These are phyloP conservation scores for Umimayanthus chanpuru DNA, from an alignment of 92 coral and sea anemone genomes.

Conservation along the genomic window DNA sequence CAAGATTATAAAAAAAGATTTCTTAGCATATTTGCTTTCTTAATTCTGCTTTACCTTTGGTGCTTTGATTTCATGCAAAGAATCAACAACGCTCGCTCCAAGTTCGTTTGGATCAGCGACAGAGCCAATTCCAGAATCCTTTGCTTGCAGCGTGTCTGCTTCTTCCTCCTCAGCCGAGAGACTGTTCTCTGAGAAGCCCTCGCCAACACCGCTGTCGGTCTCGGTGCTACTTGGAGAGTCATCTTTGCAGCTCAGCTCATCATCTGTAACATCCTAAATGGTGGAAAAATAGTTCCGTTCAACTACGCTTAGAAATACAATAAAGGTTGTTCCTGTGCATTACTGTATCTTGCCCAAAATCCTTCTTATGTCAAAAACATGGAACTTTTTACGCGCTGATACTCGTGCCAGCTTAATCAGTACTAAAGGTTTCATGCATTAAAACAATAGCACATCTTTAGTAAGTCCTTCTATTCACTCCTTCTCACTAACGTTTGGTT, in stretches of 20 bases:
- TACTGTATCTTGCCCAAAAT: too few relatives aligned
- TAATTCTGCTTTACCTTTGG: slow-evolving; percentile 34
- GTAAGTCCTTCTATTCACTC: too few relatives aligned
- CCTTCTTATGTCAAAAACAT: too few relatives aligned
- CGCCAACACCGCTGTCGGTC: slow-evolving; percentile 98
- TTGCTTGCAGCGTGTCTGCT: slow-evolving; percentile 40
- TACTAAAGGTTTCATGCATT: too few relatives aligned
- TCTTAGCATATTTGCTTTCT: not conserved
- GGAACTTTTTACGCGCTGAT: too few relatives aligned
- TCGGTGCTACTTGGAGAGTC: slow-evolving; percentile 94
- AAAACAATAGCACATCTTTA: too few relatives aligned
- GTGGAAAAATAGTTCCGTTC: not conserved
- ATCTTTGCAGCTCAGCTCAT: slow-evolving; percentile 77
- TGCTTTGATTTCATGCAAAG: slow-evolving; percentile 52
- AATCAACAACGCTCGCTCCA: slow-evolving; percentile 39
- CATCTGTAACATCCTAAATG: slow-evolving; percentile 56
- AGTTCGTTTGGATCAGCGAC: slow-evolving; percentile 26
- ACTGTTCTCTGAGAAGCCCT: slow-evolving; percentile 92
- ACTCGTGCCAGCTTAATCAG: too few relatives aligned
- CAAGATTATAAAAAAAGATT: not conserved
- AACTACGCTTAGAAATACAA: not conserved
- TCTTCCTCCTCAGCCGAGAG: slow-evolving; percentile 86
- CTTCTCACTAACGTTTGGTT: too few relatives aligned
- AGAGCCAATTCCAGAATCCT: slow-evolving; percentile 39
- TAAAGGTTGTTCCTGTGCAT: not conserved